Evolutionary conservation across 92 coral and sea anemone species (phyloP).

Genomic region (Siderastrea siderea): DNA sequence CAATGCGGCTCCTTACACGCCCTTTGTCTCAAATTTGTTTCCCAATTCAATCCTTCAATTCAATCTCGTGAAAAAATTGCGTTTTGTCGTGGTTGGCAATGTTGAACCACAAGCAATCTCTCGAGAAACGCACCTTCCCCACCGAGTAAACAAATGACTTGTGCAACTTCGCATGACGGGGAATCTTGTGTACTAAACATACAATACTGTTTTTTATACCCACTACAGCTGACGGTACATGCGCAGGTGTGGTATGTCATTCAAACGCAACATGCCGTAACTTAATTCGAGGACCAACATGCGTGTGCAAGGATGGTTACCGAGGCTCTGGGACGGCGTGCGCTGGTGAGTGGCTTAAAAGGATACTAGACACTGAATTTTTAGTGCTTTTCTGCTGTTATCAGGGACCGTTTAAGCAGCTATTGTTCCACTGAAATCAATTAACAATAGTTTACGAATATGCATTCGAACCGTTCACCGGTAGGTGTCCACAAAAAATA

Average conservation of each 20-base stretch:
- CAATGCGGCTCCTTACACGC: no score
- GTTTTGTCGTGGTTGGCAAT: no score
- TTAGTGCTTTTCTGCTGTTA: neutral
- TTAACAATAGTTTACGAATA: no score
- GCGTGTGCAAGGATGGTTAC: constrained; percentile 92
- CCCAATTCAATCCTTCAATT: no score
- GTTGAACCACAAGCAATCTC: no score
- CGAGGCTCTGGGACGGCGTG: constrained; percentile 89
- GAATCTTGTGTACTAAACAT: neutral
- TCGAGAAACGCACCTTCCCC: no score
- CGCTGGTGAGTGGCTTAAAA: constrained; percentile 62
- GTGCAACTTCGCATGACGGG: no score
- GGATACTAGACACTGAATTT: neutral
- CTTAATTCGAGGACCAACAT: constrained; percentile 58
- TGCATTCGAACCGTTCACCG: no score
- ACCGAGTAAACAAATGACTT: neutral
- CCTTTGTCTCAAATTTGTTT: no score
- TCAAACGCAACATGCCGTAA: constrained; percentile 82
- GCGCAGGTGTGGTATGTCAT: constrained; percentile 90
- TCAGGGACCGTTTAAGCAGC: neutral
- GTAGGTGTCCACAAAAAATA: no score
- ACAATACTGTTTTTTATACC: neutral
- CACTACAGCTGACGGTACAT: constrained; percentile 93
- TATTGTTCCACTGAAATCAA: neutral
- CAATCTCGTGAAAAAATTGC: no score